A percentile compares a stretch with the other conserved stretches of the same genome.
Conservation (phyloP, 2,797 vertebrate species). For the Rousettus madagascariensis region DNA sequence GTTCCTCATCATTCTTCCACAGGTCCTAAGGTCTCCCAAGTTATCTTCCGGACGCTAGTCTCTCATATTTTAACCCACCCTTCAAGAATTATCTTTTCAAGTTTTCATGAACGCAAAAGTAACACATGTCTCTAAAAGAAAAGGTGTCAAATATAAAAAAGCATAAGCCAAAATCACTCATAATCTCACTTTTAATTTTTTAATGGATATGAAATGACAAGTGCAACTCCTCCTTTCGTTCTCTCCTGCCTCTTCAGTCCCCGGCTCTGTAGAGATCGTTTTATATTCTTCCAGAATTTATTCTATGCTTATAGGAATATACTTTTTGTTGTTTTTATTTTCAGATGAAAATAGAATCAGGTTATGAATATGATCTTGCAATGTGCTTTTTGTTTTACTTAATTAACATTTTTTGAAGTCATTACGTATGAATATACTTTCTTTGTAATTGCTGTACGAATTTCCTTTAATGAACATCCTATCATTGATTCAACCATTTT, state of each 20-base stretch:
- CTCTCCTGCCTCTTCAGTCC: not conserved
- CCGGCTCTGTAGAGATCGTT: not conserved
- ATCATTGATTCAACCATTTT: not conserved
- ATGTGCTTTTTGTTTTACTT: constrained; percentile 4
- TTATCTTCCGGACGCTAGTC: not conserved
- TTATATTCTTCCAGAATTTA: not conserved
- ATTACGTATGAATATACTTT: not conserved
- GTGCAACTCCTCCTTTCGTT: not conserved
- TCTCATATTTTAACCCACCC: not conserved
- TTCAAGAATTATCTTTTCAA: constrained; percentile 21
- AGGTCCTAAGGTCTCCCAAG: not conserved
- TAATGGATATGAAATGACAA: not conserved
- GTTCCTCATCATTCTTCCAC: not conserved
- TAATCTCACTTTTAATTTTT: not conserved
- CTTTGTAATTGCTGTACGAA: not conserved
- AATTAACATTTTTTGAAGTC: not conserved
- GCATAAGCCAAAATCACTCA: not conserved
- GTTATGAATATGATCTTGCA: not conserved
- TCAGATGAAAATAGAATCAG: constrained; percentile 14
- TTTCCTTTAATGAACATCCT: constrained; percentile 9
- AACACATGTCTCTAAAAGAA: not conserved
- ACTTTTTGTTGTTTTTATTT: not conserved
- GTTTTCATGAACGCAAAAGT: constrained; percentile 13
- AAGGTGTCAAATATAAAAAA: not conserved
- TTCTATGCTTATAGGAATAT: not conserved